Percentiles rank a stretch among this genome's conserved stretches.
Evolutionary conservation across 2,797 vertebrate genomes (phyloP).

Genomic region (Pelodytes ibericus): DNA sequence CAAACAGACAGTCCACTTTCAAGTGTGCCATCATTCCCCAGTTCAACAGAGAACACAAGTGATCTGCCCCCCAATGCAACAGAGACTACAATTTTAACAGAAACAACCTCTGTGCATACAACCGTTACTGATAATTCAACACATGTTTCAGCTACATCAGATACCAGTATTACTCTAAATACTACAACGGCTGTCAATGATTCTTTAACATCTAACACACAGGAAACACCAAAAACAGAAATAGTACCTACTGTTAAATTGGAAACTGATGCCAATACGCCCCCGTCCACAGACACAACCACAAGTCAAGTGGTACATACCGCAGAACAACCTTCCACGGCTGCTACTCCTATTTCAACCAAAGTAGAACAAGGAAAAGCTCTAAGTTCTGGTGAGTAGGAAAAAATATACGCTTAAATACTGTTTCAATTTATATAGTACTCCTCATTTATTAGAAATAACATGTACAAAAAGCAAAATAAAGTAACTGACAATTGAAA

Average conservation of each 20-base stretch:
- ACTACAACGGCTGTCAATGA: no score
- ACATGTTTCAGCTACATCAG: background rate
- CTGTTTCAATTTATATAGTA: background rate
- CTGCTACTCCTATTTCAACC: background rate
- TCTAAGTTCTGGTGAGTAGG: conserved; percentile 33
- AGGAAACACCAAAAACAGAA: background rate
- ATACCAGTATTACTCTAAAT: conserved; percentile 2
- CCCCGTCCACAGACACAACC: background rate
- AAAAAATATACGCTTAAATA: background rate
- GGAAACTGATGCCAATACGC: background rate
- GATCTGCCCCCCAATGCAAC: background rate
- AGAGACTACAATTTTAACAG: background rate
- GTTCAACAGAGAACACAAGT: background rate
- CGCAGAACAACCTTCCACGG: background rate
- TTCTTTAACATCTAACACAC: background rate
- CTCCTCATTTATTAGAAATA: no score
- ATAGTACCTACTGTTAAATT: background rate
- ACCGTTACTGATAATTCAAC: background rate
- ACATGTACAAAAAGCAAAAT: no score
- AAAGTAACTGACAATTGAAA: no score
- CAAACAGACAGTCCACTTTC: background rate
- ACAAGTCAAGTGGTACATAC: background rate
- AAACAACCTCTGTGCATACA: background rate
- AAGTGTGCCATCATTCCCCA: background rate
- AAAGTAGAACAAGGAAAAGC: conserved; percentile 3